phyloP scores from a whole-genome alignment of 2,888 invertebrate genomes.

The Ophion ellenae region DNA sequence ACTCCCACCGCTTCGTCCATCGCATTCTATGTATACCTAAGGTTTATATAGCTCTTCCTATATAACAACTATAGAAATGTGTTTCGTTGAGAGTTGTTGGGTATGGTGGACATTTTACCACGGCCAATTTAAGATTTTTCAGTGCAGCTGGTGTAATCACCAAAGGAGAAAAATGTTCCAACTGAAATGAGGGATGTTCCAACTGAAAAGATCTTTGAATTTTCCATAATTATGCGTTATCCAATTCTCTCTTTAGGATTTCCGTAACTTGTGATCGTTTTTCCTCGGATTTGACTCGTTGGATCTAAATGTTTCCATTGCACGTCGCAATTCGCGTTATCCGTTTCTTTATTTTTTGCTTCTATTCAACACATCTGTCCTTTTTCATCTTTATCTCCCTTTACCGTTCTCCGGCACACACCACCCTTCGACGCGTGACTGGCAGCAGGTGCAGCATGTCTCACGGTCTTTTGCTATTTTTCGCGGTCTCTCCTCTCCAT shows the following conservation, averaged over 20 bases:
- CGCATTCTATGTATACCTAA: no score
- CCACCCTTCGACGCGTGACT: slow-evolving; percentile 62
- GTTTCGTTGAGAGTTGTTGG: no score
- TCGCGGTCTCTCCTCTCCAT: slow-evolving; percentile 62
- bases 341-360: slow-evolving; percentile 30
- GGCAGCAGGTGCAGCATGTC: slow-evolving; percentile 76
- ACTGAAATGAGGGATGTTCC: no score
- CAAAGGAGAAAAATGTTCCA: no score
- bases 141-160: no score
- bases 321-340: slow-evolving; percentile 11
- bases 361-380: slow-evolving; percentile 46
- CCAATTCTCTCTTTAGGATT: not conserved
- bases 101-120: no score
- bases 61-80: no score
- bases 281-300: slow-evolving; percentile 24
- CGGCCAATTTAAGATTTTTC: no score
- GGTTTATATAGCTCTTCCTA: no score
- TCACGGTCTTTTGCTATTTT: slow-evolving; percentile 78
- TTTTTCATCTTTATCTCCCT: slow-evolving; percentile 64
- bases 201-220: no score
- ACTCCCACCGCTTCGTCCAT: no score
- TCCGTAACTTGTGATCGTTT: not conserved
- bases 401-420: slow-evolving; percentile 38
- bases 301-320: slow-evolving; percentile 19
- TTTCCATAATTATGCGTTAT: no score